Base-by-base conservation (phyloP, 2,888 invertebrate species). In the Lymantria dispar region DNA sequence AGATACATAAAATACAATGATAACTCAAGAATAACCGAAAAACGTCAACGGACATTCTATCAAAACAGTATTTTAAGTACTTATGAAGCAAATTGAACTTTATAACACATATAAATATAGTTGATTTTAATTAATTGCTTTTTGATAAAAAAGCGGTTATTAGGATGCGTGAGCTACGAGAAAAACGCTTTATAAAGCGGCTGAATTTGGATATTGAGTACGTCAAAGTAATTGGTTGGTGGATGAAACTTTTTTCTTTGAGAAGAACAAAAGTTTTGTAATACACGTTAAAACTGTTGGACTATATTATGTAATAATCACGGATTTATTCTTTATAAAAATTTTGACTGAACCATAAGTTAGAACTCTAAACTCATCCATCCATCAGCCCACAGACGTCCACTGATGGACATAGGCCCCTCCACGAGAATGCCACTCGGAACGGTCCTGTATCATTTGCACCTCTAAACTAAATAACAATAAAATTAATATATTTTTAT, bases 91-190 rank as follows among this genome's bases (percentile, higher is more conserved):
- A 31, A 29, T 50, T 43, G 38, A n/a, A 53, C 46, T 52, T 52
- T 73, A 58, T 45, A 0, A 0, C 0, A 9, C 0, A 30, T 42
- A 2, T 44, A 12, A 14, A 12, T 64, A 74, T 60, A 56, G 63
- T 62, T 58, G 47, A 54, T 48, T 58, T 64, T 59, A 56, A 33
- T 14, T 5, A 29, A 29, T 22, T 42, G 40, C 22, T 22, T 46
- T 12, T 12, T 47, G 33, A 39, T 1, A n/a, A n/a, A 30, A 40
- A 82, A 85, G 84, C 80, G 83, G 85, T 85, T 77, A 45, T 48
- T 49, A 67, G 69, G 77, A 78, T 74, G 76, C 72, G 78, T 76
- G 76, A 76, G 78, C 82, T 83, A 64, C 85, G 82, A 68, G 76
- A 70, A 80, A 79, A 76, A 76, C 76, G 80, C 83, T 83, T 82